phyloP scores from a whole-genome alignment of 2,888 invertebrate species.

The Drosophila pegasa region DNA sequence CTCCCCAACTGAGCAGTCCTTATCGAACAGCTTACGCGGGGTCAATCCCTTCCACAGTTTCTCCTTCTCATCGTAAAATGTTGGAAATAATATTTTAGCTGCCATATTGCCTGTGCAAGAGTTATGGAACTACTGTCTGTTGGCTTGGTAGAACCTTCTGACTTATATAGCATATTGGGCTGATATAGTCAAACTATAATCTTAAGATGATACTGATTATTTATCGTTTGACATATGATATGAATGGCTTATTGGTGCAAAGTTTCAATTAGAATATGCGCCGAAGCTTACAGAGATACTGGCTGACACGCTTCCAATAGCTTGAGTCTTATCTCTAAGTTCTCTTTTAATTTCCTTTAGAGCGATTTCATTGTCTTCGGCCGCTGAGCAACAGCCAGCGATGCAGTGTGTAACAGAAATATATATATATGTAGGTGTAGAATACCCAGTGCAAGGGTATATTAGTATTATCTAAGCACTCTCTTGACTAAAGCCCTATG shows the following conservation, averaged over 20 bases:
- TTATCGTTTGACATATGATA: conserved; percentile 22
- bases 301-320: conserved; percentile 15
- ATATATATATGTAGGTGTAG: too few species aligned
- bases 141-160: not conserved
- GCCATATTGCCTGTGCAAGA: conserved; percentile 45
- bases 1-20: conserved; percentile 44
- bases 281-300: conserved; percentile 9
- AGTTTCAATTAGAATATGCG: conserved; percentile 27
- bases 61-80: conserved; percentile 52
- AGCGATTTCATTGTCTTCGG: conserved; percentile 29
- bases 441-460: not conserved
- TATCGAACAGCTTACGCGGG: conserved; percentile 24
- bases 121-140: conserved; percentile 36
- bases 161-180: conserved; percentile 52
- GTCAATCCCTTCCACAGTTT: conserved; percentile 64
- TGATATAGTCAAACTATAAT: conserved; percentile 8
- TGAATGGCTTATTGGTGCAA: conserved; percentile 5
- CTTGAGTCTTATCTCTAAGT: conserved; percentile 41
- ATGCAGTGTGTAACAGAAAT: too few species aligned
- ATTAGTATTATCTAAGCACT: not conserved
- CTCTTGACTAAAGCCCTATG: not conserved
- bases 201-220: conserved; percentile 18
- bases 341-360: conserved; percentile 65
- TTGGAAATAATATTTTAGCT: conserved; percentile 55
- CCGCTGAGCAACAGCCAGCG: conserved; percentile 4